These are phyloP conservation scores for Chaetodon auriga DNA, from an alignment of 2,113 vertebrate species.

Conservation along the genomic window DNA sequence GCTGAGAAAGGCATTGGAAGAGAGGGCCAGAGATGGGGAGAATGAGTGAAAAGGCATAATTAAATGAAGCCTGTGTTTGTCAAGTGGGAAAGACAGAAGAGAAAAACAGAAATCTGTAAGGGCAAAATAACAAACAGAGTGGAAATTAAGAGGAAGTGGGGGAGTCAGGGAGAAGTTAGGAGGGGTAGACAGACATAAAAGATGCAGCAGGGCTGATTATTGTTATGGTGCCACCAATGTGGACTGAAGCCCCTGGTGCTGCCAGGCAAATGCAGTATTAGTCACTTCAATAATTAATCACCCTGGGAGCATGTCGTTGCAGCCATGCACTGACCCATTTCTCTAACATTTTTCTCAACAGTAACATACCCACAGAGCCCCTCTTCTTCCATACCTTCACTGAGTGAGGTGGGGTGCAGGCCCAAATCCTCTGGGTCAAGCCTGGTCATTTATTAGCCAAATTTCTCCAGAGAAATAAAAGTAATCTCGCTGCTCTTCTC, in stretches of 20 bases:
- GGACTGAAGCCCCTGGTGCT: constrained; percentile 76
- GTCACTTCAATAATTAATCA: constrained; percentile 88
- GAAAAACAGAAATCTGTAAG: constrained; percentile 64
- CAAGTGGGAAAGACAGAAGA: constrained; percentile 52
- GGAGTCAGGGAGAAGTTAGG: constrained; percentile 21
- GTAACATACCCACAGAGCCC: constrained; percentile 68
- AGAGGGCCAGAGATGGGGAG: constrained; percentile 34
- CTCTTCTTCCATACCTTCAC: constrained; percentile 48
- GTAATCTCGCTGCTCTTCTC: constrained; percentile 74
- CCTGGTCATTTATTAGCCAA: constrained; percentile 82
- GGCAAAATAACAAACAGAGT: constrained; percentile 70
- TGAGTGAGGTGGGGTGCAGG: constrained; percentile 58
- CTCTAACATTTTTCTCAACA: constrained; percentile 72
- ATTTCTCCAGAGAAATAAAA: constrained; percentile 81
- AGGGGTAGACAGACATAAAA: constrained; percentile 60
- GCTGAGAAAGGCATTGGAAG: constrained; percentile 51
- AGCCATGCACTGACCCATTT: constrained; percentile 85
- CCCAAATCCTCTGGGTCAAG: constrained; percentile 76
- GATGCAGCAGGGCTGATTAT: constrained; percentile 72
- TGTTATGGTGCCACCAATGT: constrained; percentile 77
- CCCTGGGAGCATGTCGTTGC: constrained; percentile 80
- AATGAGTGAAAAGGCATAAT: constrained; percentile 70
- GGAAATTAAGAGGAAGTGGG: constrained; percentile 56
- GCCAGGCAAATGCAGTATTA: constrained; percentile 85
- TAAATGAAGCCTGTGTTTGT: constrained; percentile 65